phyloP scores from a whole-genome alignment of 23 tunicate genomes.

The Phallusia fumigata region DNA sequence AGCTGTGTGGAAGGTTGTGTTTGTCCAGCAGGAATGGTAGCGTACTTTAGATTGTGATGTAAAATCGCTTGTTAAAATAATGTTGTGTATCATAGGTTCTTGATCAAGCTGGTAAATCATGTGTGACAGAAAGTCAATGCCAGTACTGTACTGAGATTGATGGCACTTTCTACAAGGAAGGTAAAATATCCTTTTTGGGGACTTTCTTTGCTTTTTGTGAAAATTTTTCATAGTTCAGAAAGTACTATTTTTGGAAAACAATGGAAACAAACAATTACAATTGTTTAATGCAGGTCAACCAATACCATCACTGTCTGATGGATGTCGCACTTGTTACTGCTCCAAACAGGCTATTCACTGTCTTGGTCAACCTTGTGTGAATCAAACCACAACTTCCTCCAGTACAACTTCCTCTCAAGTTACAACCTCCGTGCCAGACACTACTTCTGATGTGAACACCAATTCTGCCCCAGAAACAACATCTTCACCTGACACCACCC shows the following conservation, averaged over 20 bases:
- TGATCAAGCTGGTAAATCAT: background rate
- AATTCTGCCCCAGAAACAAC: background rate
- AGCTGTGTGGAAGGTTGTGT: conserved; percentile 46
- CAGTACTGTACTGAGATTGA: conserved; percentile 27
- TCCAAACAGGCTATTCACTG: conserved; percentile 21
- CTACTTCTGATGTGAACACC: background rate
- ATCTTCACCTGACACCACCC: background rate
- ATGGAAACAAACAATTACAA: too few relatives aligned
- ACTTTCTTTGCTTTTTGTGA: too few relatives aligned
- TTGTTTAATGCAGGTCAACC: conserved; percentile 1
- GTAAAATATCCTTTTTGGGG: too few relatives aligned
- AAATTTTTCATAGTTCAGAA: too few relatives aligned
- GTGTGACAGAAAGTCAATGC: conserved; percentile 21
- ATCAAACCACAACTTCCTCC: background rate
- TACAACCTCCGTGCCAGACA: background rate
- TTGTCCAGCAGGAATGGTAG: conserved; percentile 29
- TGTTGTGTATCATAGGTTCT: background rate
- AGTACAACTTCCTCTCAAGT: background rate
- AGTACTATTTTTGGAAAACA: too few relatives aligned
- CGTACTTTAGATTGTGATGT: background rate
- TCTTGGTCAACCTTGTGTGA: conserved; percentile 27
- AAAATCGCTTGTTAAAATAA: too few relatives aligned
- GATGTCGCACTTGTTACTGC: conserved; percentile 33
- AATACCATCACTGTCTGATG: conserved; percentile 27
- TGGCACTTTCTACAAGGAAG: conserved; percentile 21